Evolutionary conservation across 2,888 invertebrate genomes (phyloP).

Genomic region (Torymus aiolomorphi): DNA sequence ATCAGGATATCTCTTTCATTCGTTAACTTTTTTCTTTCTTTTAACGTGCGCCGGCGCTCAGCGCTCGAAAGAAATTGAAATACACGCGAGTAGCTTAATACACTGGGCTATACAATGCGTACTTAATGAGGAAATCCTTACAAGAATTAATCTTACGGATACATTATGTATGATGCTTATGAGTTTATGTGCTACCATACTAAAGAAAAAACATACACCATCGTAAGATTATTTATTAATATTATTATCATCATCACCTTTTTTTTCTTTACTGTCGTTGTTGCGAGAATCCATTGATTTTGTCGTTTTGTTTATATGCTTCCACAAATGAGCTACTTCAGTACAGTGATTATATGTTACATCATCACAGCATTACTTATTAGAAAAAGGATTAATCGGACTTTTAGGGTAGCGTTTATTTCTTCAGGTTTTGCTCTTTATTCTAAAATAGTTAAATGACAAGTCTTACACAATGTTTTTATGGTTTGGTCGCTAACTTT

Average conservation of each 20-base stretch:
- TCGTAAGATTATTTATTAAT: conserved; percentile 66
- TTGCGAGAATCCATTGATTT: conserved; percentile 36
- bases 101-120: conserved; percentile 61
- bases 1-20: conserved; percentile 13
- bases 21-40: conserved; percentile 48
- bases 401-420: conserved; percentile 38
- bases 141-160: conserved; percentile 67
- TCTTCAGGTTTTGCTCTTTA: conserved; percentile 13
- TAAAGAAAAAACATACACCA: conserved; percentile 72
- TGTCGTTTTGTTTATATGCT: conserved; percentile 19
- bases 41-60: conserved; percentile 56
- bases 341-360: conserved; percentile 28
- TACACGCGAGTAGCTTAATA: conserved; percentile 65
- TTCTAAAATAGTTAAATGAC: conserved; percentile 21
- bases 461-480: conserved; percentile 3
- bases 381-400: conserved; percentile 49
- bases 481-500: no score
- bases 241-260: conserved; percentile 64
- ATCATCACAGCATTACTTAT: conserved; percentile 53
- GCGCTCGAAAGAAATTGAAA: conserved; percentile 65
- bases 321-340: conserved; percentile 12
- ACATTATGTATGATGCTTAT: conserved; percentile 71
- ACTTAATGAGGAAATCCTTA: conserved; percentile 68
- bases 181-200: conserved; percentile 71
- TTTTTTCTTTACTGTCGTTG: conserved; percentile 47